Evolutionary conservation across 30 jellyfish, hydroid and myxozoan genomes (phyloP), one percentile per base, ranked within the genome.

Genomic region (Hydractinia echinata): DNA sequence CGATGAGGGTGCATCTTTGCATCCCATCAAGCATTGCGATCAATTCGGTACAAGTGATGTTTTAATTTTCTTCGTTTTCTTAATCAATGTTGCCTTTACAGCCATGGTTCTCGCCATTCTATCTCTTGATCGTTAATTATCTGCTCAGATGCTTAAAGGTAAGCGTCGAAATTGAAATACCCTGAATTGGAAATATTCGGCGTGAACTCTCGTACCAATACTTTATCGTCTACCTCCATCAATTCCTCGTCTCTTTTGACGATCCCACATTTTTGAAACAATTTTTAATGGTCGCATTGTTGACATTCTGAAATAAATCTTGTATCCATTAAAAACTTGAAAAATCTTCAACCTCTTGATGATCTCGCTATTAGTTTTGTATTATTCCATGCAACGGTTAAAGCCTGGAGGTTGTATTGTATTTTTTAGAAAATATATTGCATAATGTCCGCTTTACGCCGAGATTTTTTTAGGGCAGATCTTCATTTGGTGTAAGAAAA

Each of bases 141-240:
- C n/a, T n/a, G n/a, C n/a, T n/a, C n/a, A 67, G 79, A 67, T 67
- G 79, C 54, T 56, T 56, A n/a, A 56, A 56, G 11, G 68, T 56
- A 9, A 56, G 68, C 68, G 68, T 56, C 68, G 68, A 56, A 56
- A 56, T 56, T 56, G n/a, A n/a, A 10, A 56, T 56, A 56, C 15
- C 15, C 68, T n/a, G n/a, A 56, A 56, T 10, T n/a, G 10, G 79
- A 67, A 21, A 67, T 19, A 67, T 67, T 39, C 11, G 79, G 79
- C 30, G 79, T 67, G 10, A 67, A 19, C 79, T 68, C 3, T 15
- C 49, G 15, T n/a, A 39, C 79, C 49, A 68, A 39, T 39, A 3
- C 50, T 20, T 68, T 44, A 11, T 14, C 3, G 1, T 68, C 55
- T n/a, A 68, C 55, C 20, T 0, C 1, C 79, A 68, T 68, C 49